phyloP scores from a whole-genome alignment of 2,888 invertebrate species.

The Dicycla oo region DNA sequence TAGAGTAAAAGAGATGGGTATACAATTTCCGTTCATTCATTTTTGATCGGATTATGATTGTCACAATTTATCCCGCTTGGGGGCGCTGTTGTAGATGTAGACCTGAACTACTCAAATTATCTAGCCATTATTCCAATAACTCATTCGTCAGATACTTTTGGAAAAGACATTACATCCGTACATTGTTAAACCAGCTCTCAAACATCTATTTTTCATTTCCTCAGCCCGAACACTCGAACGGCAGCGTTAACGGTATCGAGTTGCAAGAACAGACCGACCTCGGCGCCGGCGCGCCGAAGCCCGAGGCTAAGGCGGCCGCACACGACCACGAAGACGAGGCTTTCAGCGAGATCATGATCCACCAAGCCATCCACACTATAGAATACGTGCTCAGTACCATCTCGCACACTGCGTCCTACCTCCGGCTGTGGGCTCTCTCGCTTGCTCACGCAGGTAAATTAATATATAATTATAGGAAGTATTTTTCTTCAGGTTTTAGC shows the following conservation, averaged over 20 bases:
- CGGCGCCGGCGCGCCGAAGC: conserved; percentile 70
- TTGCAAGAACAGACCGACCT: conserved; percentile 89
- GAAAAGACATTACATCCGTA: background rate
- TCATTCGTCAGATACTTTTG: too few species aligned
- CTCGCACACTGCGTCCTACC: conserved; percentile 98
- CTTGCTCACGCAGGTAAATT: conserved; percentile 97
- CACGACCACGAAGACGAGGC: conserved; percentile 91
- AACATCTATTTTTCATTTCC: background rate
- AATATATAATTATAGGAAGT: background rate
- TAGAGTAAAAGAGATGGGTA: too few species aligned
- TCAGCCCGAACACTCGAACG: conserved; percentile 89
- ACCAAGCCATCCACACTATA: conserved; percentile 98
- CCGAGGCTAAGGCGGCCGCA: conserved; percentile 58
- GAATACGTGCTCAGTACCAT: conserved; percentile 99
- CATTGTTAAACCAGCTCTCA: background rate
- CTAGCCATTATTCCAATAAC: too few species aligned
- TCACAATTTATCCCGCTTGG: too few species aligned
- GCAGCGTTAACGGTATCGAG: conserved; percentile 93
- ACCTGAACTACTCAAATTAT: too few species aligned
- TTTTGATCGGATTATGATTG: too few species aligned
- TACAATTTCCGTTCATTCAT: too few species aligned
- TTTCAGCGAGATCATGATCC: conserved; percentile 97
- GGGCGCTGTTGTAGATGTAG: too few species aligned
- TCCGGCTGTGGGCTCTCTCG: conserved; percentile 98
- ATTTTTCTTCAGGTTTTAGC: background rate